Percentiles rank a stretch among this genome's conserved stretches.
phyloP scores from a whole-genome alignment of 1,140 invertebrate genomes.

The Lepidurus couesii region DNA sequence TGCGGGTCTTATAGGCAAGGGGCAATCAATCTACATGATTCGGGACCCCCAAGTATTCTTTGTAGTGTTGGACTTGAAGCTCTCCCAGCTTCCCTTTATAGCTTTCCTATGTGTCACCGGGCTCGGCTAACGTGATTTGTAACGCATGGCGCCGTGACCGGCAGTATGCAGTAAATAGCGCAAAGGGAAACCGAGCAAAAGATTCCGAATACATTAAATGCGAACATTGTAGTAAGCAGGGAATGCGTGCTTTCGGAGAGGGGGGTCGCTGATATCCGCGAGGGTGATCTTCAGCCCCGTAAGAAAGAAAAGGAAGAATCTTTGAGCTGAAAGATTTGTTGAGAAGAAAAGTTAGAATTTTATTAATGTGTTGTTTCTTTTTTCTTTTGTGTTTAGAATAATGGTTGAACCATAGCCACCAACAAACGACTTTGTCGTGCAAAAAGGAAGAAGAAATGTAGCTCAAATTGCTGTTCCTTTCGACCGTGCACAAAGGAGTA shows the following conservation, averaged over 20 bases:
- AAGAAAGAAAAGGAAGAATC: neutral
- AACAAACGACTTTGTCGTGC: too few relatives aligned
- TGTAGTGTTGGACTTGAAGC: neutral
- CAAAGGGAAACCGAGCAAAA: neutral
- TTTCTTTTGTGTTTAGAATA: too few relatives aligned
- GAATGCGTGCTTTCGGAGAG: neutral
- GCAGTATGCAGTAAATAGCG: slow-evolving; percentile 3
- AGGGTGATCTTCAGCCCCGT: neutral
- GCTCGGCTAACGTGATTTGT: slow-evolving; percentile 9
- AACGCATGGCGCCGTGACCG: slow-evolving; percentile 6
- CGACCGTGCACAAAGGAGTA: too few relatives aligned
- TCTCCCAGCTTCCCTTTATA: slow-evolving; percentile 18
- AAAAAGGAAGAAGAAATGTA: too few relatives aligned
- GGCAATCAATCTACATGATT: slow-evolving; percentile 16
- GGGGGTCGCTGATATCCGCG: neutral
- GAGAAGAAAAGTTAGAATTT: too few relatives aligned
- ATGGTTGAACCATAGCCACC: too few relatives aligned
- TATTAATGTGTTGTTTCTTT: too few relatives aligned
- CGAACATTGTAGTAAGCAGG: neutral
- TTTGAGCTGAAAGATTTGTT: neutral
- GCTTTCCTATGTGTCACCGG: slow-evolving; percentile 14
- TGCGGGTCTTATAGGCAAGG: neutral
- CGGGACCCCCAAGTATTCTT: slow-evolving; percentile 15
- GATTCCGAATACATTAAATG: neutral
- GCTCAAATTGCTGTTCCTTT: too few relatives aligned